phyloP scores from a whole-genome alignment of 2,888 invertebrate genomes.

The Heteropelma amictum region DNA sequence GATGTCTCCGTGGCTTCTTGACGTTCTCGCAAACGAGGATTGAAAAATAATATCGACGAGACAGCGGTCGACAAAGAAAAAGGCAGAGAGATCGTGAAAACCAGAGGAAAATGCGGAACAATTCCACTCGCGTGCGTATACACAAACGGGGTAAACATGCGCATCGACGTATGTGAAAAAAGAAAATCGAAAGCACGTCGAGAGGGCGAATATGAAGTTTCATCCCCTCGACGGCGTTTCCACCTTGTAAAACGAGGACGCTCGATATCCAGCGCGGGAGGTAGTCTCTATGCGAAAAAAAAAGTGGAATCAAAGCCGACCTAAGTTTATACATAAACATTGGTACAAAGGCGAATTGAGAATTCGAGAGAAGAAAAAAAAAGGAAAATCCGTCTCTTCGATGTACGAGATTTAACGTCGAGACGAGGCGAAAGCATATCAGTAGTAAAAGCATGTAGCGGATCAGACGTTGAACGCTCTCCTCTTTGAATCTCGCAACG shows the following conservation, averaged over 20 bases:
- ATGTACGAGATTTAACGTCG: slow-evolving; percentile 24
- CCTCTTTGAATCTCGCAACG: slow-evolving; percentile 18
- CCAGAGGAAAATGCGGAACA: no score
- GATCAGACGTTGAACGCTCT: slow-evolving; percentile 38
- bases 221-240: no score
- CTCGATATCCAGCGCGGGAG: not conserved
- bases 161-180: no score
- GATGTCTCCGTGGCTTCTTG: no score
- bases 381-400: slow-evolving; percentile 27
- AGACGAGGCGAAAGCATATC: slow-evolving; percentile 44
- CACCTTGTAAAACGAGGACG: no score
- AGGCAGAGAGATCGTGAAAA: no score
- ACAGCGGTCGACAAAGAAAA: no score
- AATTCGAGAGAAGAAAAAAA: slow-evolving; percentile 18
- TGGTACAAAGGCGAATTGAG: slow-evolving; percentile 34
- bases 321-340: slow-evolving; percentile 33
- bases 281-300: slow-evolving; percentile 5
- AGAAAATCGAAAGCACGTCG: slow-evolving; percentile 17
- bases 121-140: no score
- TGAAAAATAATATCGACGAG: no score
- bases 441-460: slow-evolving; percentile 36
- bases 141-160: no score
- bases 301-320: slow-evolving; percentile 47
- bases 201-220: slow-evolving; percentile 48
- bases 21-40: no score